Percentiles rank a stretch among this genome's conserved stretches.
These are phyloP conservation scores for Xenus cinereus DNA, from an alignment of 2,113 vertebrate genomes.

Conservation along the genomic window DNA sequence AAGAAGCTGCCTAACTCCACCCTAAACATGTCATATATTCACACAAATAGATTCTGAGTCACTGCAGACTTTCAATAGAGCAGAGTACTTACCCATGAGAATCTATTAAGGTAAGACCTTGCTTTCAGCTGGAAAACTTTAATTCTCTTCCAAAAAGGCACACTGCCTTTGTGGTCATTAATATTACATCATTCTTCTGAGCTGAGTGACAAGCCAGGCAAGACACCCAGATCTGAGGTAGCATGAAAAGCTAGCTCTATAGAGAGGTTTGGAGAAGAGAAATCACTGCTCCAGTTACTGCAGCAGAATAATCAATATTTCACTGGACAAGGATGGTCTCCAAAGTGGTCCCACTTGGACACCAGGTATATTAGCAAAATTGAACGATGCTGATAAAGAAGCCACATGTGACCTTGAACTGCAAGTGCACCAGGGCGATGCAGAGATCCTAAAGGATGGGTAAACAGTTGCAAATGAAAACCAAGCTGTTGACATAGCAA, in stretches of 20 bases:
- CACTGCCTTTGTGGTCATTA: not conserved
- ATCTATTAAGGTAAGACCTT: slow-evolving; percentile 20
- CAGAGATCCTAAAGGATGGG: not conserved
- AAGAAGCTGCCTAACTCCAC: not conserved
- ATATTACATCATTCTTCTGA: not conserved
- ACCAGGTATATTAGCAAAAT: not conserved
- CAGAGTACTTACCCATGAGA: not conserved
- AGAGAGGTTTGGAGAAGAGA: not conserved
- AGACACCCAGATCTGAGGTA: not conserved
- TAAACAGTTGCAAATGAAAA: not conserved
- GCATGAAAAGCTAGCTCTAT: not conserved
- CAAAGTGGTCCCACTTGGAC: not conserved
- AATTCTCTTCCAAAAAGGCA: not conserved
- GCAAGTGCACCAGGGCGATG: not conserved
- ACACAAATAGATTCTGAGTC: not conserved
- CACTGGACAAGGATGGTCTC: not conserved
- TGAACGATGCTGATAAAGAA: not conserved
- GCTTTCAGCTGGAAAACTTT: slow-evolving; percentile 38
- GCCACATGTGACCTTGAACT: not conserved
- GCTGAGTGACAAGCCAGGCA: slow-evolving; percentile 19
- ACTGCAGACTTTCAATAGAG: not conserved
- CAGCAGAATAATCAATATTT: slow-evolving; percentile 1
- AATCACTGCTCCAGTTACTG: slow-evolving; percentile 3
- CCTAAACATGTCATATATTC: not conserved
- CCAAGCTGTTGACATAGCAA: not conserved